Evolutionary conservation across 1,140 invertebrate species (phyloP), one percentile per base, ranked within the genome.

Genomic region (Hyphantria cunea): DNA sequence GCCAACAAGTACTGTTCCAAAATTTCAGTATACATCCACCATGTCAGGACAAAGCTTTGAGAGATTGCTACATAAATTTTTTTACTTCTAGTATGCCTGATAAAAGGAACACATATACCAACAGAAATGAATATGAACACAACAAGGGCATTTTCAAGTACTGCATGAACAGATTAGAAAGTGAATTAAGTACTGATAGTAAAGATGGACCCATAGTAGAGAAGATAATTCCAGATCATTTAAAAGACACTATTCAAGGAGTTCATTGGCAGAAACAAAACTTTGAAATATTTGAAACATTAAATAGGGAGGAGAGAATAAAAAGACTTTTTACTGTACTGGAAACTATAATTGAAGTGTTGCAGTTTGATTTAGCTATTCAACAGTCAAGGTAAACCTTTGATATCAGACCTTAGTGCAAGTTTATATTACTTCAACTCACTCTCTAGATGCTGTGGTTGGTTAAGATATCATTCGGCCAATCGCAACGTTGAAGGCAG

Each of bases 321-420:
- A 68, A 82, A 5, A 78, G 88, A 65, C 59, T 90, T 9, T 81
- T 91, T 73, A 64, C 75, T 31, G 77, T 89, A 41, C 63, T 91
- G 15, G 75, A 86, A 39, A 80, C 74, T 64, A 33, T 84, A 14
- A 72, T 90, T 50, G 71, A 86, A 68, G 52, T 91, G 7, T 64
- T 91, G 47, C 86, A 88, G 74, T 74, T 70, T 71, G 86, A 91
- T 74, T 68, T 91, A 39, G 80, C 76, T 15, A 82, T 90, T 55
- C 88, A 85, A 80, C 70, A 82, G 55, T 76, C 78, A 33, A 83
- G 79, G 32, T 48, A 13, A 34, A n/a, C 11, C n/a, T n/a, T n/a
- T n/a, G n/a, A 17, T 48, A 25, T 48, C 3, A 7, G 17, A 48
- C 9, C 15, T 2, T 34, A n/a, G n/a, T n/a, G n/a, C n/a, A n/a